Evolutionary conservation across 2,888 invertebrate genomes (phyloP), one percentile per base, ranked within the genome.

Genomic region (Drosophila nr. perissopoda): DNA sequence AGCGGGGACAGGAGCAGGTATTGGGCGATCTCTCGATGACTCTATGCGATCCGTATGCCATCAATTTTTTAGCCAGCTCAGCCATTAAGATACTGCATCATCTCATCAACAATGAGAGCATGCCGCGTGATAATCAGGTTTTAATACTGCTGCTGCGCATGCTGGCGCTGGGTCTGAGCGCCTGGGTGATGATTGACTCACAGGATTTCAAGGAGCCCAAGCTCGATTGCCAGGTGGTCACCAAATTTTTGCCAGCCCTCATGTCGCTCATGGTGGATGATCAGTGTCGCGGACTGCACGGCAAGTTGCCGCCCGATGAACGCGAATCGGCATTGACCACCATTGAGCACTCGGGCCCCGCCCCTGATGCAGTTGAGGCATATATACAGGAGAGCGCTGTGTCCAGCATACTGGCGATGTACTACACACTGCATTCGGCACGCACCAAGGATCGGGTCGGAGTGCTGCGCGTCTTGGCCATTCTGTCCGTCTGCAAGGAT

Each of bases 181-280:
- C 98, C 5, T 99, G 99, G 98, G 96, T 97, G 33, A 99, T 99
- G 97, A 98, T 99, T 78, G 98, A 98, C 92, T 97, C 98, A 4
- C 96, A 97, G 94, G 97, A 97, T 83, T 99, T 98, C 91, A 98
- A 98, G 91, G 99, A 99, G 92, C 98, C 99, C 0, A 98, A 98
- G 93, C 94, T 99, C 70, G 98, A 99, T 87, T 96, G 96, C 90
- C 97, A 98, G 94, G 96, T 99, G 38, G 97, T 99, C 0, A 98
- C 98, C 1, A 98, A 98, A 93, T 99, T 98, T 93, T 93, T 99
- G 75, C 98, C 99, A 2, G 97, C 98, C 2, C 93, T 99, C 16
- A 97, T 98, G 96, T 97, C 98, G 0, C 94, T 99, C 16, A 98
- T 99, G 96, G 98, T 97, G 0, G 97, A 97, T 90, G 97, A 97